Percentiles rank a stretch among this genome's conserved stretches.
These are phyloP conservation scores for Chroicocephalus ridibundus DNA, from an alignment of 2,113 vertebrate species.

Conservation along the genomic window DNA sequence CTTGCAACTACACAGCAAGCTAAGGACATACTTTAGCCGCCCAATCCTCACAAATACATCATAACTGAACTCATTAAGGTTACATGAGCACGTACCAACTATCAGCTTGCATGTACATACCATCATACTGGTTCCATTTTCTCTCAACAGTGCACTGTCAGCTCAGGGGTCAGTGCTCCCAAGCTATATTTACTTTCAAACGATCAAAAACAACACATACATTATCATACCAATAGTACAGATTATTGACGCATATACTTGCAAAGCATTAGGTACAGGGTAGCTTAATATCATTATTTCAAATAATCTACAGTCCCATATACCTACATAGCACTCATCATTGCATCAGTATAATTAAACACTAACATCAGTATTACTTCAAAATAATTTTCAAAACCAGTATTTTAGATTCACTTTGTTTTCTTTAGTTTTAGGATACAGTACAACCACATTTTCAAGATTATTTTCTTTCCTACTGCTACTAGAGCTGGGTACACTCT, in stretches of 20 bases:
- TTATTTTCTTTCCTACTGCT: neutral
- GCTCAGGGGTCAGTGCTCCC: neutral
- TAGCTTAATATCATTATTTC: neutral
- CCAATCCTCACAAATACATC: neutral
- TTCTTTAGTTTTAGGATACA: neutral
- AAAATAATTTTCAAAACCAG: neutral
- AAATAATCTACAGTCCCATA: neutral
- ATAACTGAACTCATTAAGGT: neutral
- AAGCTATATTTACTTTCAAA: neutral
- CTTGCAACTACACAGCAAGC: neutral
- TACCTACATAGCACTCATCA: neutral
- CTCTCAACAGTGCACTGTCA: neutral
- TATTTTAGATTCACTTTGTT: neutral
- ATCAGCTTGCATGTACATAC: rapidly evolving
- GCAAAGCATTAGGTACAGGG: neutral
- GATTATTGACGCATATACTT: neutral
- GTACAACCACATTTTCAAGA: neutral
- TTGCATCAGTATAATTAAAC: neutral
- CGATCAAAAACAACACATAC: neutral
- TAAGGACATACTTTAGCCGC: neutral
- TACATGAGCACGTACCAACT: neutral
- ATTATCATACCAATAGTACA: neutral
- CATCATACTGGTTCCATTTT: neutral
- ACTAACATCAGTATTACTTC: neutral
- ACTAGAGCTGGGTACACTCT: neutral